Evolutionary conservation across 53 echinoderm and acorn worm genomes (phyloP).

Genomic region (Henricia sp.): DNA sequence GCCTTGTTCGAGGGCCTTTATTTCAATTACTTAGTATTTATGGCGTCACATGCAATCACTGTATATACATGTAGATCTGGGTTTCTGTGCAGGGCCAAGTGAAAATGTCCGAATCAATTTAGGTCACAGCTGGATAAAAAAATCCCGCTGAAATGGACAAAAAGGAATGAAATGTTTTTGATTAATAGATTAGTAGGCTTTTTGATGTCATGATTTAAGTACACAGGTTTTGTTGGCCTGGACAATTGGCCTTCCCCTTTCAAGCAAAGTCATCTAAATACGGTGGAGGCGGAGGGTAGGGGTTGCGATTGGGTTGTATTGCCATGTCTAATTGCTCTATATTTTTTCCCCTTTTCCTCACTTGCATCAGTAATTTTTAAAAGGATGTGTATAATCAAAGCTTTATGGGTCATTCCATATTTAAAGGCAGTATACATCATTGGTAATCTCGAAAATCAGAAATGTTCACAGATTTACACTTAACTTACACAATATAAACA

Average conservation of each 20-base stretch:
- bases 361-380: too few species aligned
- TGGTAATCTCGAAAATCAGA: too few species aligned
- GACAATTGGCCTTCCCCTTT: too few species aligned
- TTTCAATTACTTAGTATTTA: conserved; percentile 23
- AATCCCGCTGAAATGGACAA: background rate
- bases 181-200: background rate
- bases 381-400: too few species aligned
- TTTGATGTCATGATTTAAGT: too few species aligned
- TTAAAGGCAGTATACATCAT: too few species aligned
- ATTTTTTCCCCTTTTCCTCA: background rate
- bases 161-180: background rate
- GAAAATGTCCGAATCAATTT: background rate
- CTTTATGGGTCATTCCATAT: too few species aligned
- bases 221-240: too few species aligned
- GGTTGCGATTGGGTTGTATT: background rate
- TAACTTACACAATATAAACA: too few species aligned
- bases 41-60: conserved; percentile 7
- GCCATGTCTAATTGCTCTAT: background rate
- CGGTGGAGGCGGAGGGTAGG: background rate
- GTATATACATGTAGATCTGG: background rate
- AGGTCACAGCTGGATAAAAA: conserved; percentile 3
- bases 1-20: conserved; percentile 16
- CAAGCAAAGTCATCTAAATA: too few species aligned
- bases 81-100: background rate
- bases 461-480: too few species aligned